Percentiles rank a stretch among this genome's conserved stretches.
Conservation (phyloP, 2,888 invertebrate species). For the Deilephila elpenor region DNA sequence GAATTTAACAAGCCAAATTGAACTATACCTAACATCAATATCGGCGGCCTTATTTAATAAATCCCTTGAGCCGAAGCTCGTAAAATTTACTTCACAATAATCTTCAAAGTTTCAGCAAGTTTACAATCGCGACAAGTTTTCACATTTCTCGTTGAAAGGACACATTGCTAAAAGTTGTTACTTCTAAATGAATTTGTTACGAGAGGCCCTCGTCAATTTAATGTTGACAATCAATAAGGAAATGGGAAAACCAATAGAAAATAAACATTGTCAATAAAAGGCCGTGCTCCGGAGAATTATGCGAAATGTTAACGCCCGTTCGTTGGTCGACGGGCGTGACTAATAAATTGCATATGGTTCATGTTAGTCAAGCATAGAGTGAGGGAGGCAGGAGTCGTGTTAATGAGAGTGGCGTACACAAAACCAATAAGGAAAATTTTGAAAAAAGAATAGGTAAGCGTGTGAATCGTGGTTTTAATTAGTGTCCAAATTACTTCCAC, state of each 20-base stretch:
- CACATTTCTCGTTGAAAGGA: conserved; percentile 14
- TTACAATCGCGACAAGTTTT: conserved; percentile 19
- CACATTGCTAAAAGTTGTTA: conserved; percentile 42
- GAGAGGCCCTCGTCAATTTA: conserved; percentile 52
- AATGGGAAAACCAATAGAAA: conserved; percentile 47
- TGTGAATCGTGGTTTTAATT: too few relatives aligned
- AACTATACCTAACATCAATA: not conserved
- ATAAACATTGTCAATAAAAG: not conserved
- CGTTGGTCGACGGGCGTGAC: not conserved
- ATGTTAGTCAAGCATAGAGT: not conserved
- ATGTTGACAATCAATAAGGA: conserved; percentile 61
- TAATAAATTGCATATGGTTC: not conserved
- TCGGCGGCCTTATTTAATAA: conserved; percentile 4
- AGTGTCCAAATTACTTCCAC: too few relatives aligned
- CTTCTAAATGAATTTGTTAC: conserved; percentile 48
- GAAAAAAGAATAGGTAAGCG: too few relatives aligned
- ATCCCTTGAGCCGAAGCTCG: conserved; percentile 22
- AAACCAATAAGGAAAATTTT: not conserved
- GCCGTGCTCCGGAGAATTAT: not conserved
- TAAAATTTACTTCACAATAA: conserved; percentile 27
- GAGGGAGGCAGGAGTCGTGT: not conserved
- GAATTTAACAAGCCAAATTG: conserved; percentile 15
- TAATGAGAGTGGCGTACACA: too few relatives aligned
- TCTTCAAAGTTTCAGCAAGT: conserved; percentile 27
- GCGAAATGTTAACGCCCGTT: not conserved